phyloP scores from a whole-genome alignment of 92 coral and sea anemone species.

The Micromussa lordhowensis region DNA sequence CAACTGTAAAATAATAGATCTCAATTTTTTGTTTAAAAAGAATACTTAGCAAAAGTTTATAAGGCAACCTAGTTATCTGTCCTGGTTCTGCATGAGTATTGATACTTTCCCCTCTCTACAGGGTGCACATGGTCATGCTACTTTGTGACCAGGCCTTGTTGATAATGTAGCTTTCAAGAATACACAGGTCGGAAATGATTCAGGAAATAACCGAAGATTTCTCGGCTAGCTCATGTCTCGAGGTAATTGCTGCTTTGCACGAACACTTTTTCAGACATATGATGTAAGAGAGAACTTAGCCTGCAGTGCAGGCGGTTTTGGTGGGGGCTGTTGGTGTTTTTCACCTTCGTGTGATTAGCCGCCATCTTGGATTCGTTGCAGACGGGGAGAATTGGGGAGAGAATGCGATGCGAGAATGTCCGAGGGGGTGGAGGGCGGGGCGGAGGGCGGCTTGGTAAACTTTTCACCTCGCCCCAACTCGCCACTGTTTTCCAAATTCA shows the following conservation, averaged over 20 bases:
- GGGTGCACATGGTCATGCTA: background rate
- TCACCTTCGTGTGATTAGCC: no score
- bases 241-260: background rate
- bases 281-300: background rate
- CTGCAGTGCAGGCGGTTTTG: no score
- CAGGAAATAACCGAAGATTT: background rate
- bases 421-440: no score
- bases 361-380: no score
- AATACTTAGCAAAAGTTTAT: no score
- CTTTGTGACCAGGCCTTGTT: constrained; percentile 46
- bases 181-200: background rate
- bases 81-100: background rate
- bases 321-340: no score
- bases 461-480: no score
- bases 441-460: no score
- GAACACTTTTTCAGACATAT: background rate
- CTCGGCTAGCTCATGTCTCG: background rate
- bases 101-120: background rate
- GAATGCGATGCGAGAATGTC: no score
- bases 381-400: no score
- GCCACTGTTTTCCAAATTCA: no score
- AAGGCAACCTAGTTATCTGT: background rate
- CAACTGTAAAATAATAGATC: background rate
- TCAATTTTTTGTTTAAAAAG: background rate
- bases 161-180: background rate